Evolutionary conservation across 2,797 vertebrate genomes (phyloP).

Genomic region (Euphonia xanthogaster): DNA sequence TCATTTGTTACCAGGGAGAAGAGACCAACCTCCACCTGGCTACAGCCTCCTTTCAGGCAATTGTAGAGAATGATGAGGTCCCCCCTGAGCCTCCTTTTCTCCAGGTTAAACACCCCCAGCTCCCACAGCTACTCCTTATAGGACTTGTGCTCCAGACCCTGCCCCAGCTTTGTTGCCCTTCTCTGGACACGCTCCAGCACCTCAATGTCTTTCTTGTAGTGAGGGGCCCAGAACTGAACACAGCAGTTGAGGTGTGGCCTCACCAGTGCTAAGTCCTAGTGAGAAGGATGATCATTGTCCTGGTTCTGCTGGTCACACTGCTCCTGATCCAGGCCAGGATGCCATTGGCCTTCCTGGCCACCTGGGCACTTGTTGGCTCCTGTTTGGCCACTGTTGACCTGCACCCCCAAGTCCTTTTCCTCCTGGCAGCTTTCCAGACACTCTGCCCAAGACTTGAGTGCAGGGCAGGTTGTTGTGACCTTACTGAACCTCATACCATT

Average conservation of each 20-base stretch:
- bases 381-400: accelerated
- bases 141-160: neutral
- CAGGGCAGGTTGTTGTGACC: neutral
- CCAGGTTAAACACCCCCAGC: accelerated
- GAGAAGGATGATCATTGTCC: neutral
- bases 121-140: accelerated
- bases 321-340: neutral
- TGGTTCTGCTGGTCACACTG: neutral
- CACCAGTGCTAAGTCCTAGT: accelerated
- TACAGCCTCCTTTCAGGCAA: neutral
- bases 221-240: neutral
- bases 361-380: neutral
- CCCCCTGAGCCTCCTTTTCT: neutral
- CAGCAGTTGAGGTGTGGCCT: accelerated
- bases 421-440: neutral
- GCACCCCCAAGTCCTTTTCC: neutral
- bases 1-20: neutral
- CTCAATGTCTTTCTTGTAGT: neutral
- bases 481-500: neutral
- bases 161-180: accelerated
- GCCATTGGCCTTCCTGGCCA: neutral
- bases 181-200: accelerated
- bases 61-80: neutral
- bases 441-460: neutral
- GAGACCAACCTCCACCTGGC: accelerated